Percentiles rank a stretch among this genome's conserved stretches.
These are phyloP conservation scores for Pegea sp. DNA, from an alignment of 23 tunicate species.

Conservation along the genomic window DNA sequence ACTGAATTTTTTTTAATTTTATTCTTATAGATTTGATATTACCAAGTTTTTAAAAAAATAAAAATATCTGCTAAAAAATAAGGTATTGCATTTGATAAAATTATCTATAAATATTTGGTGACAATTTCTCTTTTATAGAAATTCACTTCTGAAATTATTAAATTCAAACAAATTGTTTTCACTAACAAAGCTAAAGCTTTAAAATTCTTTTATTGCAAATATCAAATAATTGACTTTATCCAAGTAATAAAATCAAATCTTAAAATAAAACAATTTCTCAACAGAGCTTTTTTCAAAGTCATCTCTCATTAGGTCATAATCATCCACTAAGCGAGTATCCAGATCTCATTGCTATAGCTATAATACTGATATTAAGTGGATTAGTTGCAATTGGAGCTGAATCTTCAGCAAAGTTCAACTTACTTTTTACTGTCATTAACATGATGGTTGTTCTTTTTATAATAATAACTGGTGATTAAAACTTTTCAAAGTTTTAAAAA, in stretches of 20 bases:
- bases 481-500: no score
- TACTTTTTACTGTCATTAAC: conserved; percentile 27
- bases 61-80: no score
- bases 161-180: no score
- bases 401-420: conserved; percentile 36
- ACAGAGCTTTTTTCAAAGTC: conserved; percentile 1
- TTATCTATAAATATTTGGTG: background rate
- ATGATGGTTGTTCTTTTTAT: conserved; percentile 32
- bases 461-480: conserved; percentile 31
- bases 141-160: no score
- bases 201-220: background rate
- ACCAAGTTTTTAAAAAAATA: no score
- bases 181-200: background rate
- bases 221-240: background rate
- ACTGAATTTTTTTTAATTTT: no score
- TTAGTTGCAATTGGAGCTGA: conserved; percentile 25
- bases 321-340: conserved; percentile 28
- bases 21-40: no score
- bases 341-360: conserved; percentile 23
- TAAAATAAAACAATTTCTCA: no score
- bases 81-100: no score
- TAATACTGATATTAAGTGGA: conserved; percentile 12
- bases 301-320: conserved; percentile 13
- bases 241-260: background rate
- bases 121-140: no score